Conservation (phyloP, 2,888 invertebrate species). For the Sacculina carcini region DNA sequence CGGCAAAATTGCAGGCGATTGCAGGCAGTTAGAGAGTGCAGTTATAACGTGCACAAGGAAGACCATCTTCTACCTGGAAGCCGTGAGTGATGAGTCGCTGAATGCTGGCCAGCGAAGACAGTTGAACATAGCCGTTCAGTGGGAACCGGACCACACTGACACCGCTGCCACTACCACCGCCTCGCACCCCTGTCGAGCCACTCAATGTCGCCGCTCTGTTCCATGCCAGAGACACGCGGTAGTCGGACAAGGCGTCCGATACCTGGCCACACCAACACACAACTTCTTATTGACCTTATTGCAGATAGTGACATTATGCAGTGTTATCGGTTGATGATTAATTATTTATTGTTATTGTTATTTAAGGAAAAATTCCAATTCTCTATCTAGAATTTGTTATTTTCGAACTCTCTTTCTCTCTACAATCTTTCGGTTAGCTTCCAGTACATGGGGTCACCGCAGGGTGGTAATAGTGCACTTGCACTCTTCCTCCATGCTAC, state of each 20-base stretch:
- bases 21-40: not conserved
- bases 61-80: conserved; percentile 25
- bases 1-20: not conserved
- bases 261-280: conserved; percentile 33
- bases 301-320: too few species aligned
- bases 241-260: conserved; percentile 46
- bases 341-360: too few species aligned
- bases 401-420: too few species aligned
- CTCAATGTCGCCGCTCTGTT: conserved; percentile 22
- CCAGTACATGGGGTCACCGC: too few species aligned
- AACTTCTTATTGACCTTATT: too few species aligned
- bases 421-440: too few species aligned
- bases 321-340: too few species aligned
- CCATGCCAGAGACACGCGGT: conserved; percentile 50
- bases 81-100: conserved; percentile 49
- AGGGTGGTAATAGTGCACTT: too few species aligned
- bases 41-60: not conserved
- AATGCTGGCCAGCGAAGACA: conserved; percentile 66
- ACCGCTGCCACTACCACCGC: not conserved
- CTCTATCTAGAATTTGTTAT: too few species aligned
- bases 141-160: conserved; percentile 32
- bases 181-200: too few species aligned
- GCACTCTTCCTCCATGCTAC: too few species aligned
- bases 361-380: too few species aligned
- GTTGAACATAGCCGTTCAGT: conserved; percentile 61